Conservation (phyloP, 1,140 invertebrate genomes). For the Marisa cornuarietis region DNA sequence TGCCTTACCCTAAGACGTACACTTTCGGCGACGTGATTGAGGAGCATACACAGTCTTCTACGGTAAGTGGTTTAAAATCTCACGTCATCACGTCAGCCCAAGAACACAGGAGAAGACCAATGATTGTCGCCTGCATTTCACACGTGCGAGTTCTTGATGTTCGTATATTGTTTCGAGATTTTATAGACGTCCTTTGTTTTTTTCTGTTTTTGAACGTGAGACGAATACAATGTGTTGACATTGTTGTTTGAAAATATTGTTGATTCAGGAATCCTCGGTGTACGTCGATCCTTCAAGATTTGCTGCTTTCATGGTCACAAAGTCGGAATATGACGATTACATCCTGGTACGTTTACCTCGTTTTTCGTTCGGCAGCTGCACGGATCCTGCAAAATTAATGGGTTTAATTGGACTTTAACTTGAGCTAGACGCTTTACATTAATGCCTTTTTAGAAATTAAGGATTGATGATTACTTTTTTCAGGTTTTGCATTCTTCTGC, state of each 20-base stretch:
- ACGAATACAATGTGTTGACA: neutral
- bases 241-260: no score
- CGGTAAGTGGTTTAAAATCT: neutral
- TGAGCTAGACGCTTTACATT: neutral
- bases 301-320: neutral
- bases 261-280: neutral
- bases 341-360: neutral
- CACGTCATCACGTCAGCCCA: no score
- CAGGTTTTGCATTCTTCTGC: neutral
- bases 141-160: no score
- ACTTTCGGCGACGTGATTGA: neutral
- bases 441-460: no score
- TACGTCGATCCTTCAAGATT: neutral
- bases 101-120: neutral
- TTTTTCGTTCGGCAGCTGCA: neutral
- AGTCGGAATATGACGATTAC: neutral
- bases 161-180: no score
- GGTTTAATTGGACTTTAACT: neutral
- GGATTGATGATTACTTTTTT: neutral
- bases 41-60: neutral
- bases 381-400: neutral
- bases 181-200: no score
- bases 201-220: neutral
- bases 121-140: neutral
- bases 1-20: slow-evolving; percentile 30